phyloP scores from a whole-genome alignment of 2,113 vertebrate species.

The Miniopterus natalensis region DNA sequence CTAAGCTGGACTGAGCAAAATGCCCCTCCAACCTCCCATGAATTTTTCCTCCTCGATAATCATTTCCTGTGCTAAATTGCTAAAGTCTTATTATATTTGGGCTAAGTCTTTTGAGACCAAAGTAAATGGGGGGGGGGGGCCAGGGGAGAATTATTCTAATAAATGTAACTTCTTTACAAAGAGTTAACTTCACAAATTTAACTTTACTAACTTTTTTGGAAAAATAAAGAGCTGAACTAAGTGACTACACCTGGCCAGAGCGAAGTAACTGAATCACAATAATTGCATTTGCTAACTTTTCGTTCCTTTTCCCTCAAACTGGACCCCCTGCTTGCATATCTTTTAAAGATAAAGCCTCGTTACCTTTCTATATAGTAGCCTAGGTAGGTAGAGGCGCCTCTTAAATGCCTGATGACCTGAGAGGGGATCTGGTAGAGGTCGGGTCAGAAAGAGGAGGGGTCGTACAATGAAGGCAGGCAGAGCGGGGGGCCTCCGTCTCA shows the following conservation, averaged over 20 bases:
- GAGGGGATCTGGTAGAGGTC: background rate
- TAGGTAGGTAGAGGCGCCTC: background rate
- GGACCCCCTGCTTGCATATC: background rate
- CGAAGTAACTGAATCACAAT: slow-evolving; percentile 4
- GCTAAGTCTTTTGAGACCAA: background rate
- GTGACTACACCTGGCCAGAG: background rate
- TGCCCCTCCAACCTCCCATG: background rate
- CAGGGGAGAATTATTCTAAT: background rate
- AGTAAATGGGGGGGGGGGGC: background rate
- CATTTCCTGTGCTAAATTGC: background rate
- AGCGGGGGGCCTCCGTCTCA: background rate
- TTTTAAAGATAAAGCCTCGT: background rate
- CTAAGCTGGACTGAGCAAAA: background rate
- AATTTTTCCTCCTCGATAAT: background rate
- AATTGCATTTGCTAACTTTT: slow-evolving; percentile 22
- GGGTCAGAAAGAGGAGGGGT: background rate
- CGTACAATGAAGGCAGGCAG: background rate
- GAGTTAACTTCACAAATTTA: background rate
- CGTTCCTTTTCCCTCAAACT: slow-evolving; percentile 20
- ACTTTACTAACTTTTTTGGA: background rate
- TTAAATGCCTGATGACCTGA: background rate
- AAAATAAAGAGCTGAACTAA: background rate
- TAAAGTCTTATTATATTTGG: background rate
- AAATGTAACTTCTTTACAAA: background rate
- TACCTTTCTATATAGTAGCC: background rate